Evolutionary conservation across 2,113 vertebrate species (phyloP), one percentile per base, ranked within the genome.

Genomic region (Poeciliopsis retropinna): DNA sequence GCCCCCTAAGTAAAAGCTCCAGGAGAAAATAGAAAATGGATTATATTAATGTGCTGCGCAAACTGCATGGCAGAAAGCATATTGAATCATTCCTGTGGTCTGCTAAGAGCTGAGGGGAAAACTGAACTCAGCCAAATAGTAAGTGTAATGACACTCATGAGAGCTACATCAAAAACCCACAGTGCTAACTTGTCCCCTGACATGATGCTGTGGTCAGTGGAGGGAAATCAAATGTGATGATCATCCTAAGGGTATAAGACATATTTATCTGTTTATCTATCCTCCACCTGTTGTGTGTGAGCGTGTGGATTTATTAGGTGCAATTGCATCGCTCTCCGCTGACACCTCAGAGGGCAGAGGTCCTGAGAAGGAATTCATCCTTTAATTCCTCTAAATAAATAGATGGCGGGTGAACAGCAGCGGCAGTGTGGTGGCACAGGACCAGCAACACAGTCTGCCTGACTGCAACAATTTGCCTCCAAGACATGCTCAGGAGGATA

Each of bases 301-400:
- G 29, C 28, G 60, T 13, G 17, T 68, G 19, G 11, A 64, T 80
- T 71, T 76, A 72, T 78, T 12, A 31, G 78, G 68, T 82, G 61
- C 70, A 75, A 61, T 86, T 72, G 69, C 73, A 70, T 15, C 72
- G 76, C 65, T 80, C 85, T 79, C 87, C 85, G 85, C 89, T 88
- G 87, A 81, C 31, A 76, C 75, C 47, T 73, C 61, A 25, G 79
- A 85, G 78, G 80, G 60, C 76, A 83, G 67, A 67, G 78, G 77
- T 87, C 88, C 86, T 69, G 80, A 79, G 74, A 85, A 88, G 90
- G 83, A 90, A 64, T 39, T 81, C 80, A 60, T 71, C 64, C 80
- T 84, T 80, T 92, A 93, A 94, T 94, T 92, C 91, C 78, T 78
- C 84, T 85, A 92, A 90, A 91, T 85, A 93, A 93, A 93, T 78